Percentiles rank a stretch among this genome's conserved stretches.
Conservation (phyloP, 2,797 vertebrate genomes). For the Amphiprion clarkii region DNA sequence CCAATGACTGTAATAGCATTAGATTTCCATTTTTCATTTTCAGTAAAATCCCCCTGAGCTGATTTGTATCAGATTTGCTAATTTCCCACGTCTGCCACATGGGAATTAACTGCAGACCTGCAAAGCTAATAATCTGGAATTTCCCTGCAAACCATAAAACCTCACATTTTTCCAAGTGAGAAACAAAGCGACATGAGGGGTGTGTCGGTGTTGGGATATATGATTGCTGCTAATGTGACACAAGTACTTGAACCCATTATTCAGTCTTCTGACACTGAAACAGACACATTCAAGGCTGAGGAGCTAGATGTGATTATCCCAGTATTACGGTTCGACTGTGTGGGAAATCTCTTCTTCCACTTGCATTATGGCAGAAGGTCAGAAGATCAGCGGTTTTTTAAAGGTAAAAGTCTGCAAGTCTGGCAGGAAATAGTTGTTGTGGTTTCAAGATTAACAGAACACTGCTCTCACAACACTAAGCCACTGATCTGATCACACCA, state of each 20-base stretch:
- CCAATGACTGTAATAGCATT: constrained; percentile 50
- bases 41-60: constrained; percentile 31
- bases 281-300: constrained; percentile 28
- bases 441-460: constrained; percentile 25
- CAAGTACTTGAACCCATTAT: constrained; percentile 48
- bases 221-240: constrained; percentile 31
- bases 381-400: constrained; percentile 64
- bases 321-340: constrained; percentile 35
- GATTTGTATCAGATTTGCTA: constrained; percentile 54
- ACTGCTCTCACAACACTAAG: constrained; percentile 21
- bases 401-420: constrained; percentile 41
- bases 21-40: constrained; percentile 47
- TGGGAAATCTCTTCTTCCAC: constrained; percentile 56
- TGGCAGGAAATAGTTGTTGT: constrained; percentile 29
- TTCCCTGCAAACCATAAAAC: constrained; percentile 31
- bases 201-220: constrained; percentile 1
- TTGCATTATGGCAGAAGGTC: constrained; percentile 72
- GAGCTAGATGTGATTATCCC: constrained; percentile 55
- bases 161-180: constrained; percentile 8
- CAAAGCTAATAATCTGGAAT: constrained; percentile 28
- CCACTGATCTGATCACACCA: constrained; percentile 35
- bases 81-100: constrained; percentile 22
- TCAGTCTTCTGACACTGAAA: constrained; percentile 8
- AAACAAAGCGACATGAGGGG: constrained; percentile 13
- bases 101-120: constrained; percentile 38